Percentiles rank a stretch among this genome's conserved stretches.
Conservation (phyloP, 2,113 vertebrate genomes). For the Melanerpes aurifrons region DNA sequence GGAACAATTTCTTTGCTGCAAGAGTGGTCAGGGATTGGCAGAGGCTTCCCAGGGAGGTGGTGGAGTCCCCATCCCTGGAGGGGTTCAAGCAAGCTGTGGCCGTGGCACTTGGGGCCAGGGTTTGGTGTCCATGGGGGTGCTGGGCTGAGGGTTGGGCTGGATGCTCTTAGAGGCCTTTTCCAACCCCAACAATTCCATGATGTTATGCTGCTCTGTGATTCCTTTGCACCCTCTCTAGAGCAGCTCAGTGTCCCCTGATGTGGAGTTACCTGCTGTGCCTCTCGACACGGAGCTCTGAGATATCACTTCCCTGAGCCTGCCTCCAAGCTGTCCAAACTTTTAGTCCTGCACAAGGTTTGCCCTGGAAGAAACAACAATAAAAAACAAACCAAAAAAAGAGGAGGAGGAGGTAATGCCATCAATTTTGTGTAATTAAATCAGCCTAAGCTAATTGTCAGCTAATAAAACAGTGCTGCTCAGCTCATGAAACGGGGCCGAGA, state of each 20-base stretch:
- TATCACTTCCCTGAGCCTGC: background rate
- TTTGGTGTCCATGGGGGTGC: no score
- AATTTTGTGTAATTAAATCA: slow-evolving; percentile 66
- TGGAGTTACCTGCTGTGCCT: background rate
- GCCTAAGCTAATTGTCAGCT: slow-evolving; percentile 65
- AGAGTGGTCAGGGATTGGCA: no score
- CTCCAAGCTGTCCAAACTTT: background rate
- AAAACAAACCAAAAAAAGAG: no score
- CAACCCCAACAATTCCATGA: no score
- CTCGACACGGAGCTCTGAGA: background rate
- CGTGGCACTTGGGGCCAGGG: no score
- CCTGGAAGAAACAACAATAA: background rate
- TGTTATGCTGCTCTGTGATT: no score
- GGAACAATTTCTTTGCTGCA: no score
- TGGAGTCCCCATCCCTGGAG: no score
- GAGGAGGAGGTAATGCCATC: background rate
- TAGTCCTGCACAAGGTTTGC: background rate
- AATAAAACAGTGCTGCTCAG: slow-evolving; percentile 64
- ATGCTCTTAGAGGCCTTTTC: no score
- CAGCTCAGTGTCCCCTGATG: background rate
- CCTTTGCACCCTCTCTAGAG: background rate
- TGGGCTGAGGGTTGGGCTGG: no score
- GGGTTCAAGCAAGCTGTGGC: no score
- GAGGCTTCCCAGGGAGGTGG: no score
- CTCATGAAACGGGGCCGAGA: slow-evolving; percentile 56